Evolutionary conservation across 2,113 vertebrate genomes (phyloP).

Genomic region (Athene noctua): DNA sequence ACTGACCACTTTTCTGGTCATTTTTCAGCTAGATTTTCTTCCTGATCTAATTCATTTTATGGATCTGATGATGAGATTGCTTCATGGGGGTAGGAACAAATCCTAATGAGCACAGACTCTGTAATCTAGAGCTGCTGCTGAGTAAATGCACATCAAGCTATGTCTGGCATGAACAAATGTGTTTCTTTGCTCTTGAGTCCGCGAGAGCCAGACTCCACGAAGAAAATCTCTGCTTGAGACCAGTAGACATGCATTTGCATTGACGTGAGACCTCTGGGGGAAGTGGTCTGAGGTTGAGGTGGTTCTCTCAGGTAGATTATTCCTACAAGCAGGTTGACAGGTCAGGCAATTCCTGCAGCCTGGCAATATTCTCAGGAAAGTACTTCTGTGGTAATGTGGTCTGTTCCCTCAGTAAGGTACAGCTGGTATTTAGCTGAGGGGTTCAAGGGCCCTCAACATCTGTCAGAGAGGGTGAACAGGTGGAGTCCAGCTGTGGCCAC

Average conservation of each 20-base stretch:
- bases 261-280: rapidly evolving
- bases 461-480: not conserved
- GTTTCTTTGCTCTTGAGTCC: not conserved
- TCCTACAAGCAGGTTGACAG: not conserved
- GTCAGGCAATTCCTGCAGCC: not conserved
- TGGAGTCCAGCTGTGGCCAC: slow-evolving; percentile 38
- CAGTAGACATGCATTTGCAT: not conserved
- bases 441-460: slow-evolving; percentile 14
- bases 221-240: not conserved
- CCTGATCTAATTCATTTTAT: not conserved
- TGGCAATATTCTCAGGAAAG: not conserved
- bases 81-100: not conserved
- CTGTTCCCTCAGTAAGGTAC: not conserved
- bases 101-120: not conserved
- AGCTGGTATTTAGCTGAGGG: not conserved
- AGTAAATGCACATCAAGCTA: not conserved
- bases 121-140: not conserved
- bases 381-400: not conserved
- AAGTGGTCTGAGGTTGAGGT: not conserved
- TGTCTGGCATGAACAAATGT: not conserved
- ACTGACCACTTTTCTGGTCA: not conserved
- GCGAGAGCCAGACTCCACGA: not conserved
- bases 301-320: not conserved
- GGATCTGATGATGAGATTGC: not conserved
- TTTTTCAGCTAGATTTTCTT: not conserved